Evolutionary conservation across 2,113 vertebrate genomes (phyloP).

Genomic region (Oceanites oceanicus): DNA sequence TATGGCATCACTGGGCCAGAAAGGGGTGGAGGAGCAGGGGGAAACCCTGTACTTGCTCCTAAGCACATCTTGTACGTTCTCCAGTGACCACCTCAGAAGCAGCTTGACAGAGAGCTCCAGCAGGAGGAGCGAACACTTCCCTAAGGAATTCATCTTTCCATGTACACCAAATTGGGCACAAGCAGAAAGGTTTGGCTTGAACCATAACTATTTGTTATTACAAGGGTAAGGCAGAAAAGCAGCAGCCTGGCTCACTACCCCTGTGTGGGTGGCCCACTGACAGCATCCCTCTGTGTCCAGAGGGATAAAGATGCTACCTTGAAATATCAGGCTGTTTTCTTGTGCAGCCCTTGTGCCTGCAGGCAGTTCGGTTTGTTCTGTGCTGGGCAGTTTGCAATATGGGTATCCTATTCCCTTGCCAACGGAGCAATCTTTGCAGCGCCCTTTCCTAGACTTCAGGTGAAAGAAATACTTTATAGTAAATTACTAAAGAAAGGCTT

Average conservation of each 20-base stretch:
- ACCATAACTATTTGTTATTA: no score
- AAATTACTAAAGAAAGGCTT: background rate
- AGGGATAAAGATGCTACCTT: background rate
- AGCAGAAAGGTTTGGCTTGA: background rate
- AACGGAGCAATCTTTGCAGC: background rate
- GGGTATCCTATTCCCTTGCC: background rate
- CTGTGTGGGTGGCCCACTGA: background rate
- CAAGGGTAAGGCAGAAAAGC: background rate
- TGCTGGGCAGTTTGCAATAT: no score
- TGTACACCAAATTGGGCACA: no score
- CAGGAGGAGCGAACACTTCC: background rate
- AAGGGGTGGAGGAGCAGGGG: background rate
- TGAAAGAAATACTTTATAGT: accelerated
- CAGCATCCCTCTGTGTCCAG: background rate
- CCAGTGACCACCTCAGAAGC: background rate
- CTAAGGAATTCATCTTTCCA: background rate
- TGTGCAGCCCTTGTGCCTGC: no score
- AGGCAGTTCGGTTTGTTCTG: background rate
- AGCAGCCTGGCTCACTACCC: background rate
- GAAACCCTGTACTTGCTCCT: background rate
- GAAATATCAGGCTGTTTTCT: background rate
- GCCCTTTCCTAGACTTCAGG: background rate
- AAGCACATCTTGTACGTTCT: background rate
- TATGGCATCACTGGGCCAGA: background rate
- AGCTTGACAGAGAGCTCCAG: background rate